Conservation (phyloP, 2,888 invertebrate genomes). For the Boloria euphrosyne region DNA sequence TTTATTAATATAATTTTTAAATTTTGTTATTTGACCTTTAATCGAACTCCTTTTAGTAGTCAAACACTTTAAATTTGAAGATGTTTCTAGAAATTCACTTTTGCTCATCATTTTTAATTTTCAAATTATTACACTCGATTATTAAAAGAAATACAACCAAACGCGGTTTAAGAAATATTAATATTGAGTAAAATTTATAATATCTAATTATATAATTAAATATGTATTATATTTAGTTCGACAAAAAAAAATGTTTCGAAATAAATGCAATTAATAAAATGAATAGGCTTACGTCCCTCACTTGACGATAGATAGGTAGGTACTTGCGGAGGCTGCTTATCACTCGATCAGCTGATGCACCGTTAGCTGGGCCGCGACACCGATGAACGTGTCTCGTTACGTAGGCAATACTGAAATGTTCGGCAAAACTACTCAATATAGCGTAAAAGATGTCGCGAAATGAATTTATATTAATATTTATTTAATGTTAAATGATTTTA, state of each 20-base stretch:
- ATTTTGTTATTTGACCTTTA: neutral
- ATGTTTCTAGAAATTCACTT: neutral
- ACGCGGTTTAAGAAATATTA: too few species aligned
- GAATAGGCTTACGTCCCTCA: neutral
- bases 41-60: slow-evolving; percentile 13
- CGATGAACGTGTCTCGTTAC: neutral
- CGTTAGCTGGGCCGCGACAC: neutral
- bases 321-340: neutral
- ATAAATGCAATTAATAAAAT: neutral
- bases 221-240: neutral
- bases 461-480: neutral
- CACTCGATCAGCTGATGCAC: neutral
- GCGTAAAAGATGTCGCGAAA: neutral
- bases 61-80: neutral
- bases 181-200: neutral
- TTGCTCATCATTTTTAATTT: neutral
- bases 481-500: neutral
- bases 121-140: neutral
- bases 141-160: neutral
- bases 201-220: neutral
- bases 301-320: neutral
- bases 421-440: neutral
- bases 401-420: neutral
- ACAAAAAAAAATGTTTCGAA: neutral
- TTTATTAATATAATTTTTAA: slow-evolving; percentile 21